Percentiles rank a stretch among this genome's conserved stretches.
phyloP scores from a whole-genome alignment of 2,113 vertebrate species.

The Tylochromis polylepis region DNA sequence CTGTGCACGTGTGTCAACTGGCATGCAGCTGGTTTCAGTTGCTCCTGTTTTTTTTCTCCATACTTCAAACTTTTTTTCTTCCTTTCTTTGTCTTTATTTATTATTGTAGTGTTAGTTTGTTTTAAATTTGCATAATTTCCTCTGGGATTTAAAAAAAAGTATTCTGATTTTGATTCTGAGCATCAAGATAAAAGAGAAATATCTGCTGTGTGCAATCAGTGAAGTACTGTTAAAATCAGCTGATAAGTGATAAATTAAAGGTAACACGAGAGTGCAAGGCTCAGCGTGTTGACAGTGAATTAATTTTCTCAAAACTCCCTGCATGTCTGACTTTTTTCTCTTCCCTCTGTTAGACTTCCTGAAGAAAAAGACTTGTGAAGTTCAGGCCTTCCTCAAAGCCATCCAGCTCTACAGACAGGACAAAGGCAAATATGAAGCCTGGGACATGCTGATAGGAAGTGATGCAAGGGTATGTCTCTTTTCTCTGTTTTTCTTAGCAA shows the following conservation, averaged over 20 bases:
- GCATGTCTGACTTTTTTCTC: background rate
- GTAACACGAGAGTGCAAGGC: background rate
- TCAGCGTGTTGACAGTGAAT: background rate
- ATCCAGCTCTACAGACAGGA: slow-evolving; percentile 86
- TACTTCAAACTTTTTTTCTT: no score
- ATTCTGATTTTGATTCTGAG: no score
- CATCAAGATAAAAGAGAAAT: background rate
- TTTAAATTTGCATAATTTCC: no score
- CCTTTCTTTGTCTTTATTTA: no score
- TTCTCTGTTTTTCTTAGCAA: background rate
- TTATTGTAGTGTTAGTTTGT: no score
- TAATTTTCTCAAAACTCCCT: background rate
- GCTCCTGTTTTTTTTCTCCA: no score
- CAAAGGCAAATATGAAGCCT: slow-evolving; percentile 78
- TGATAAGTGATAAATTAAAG: background rate
- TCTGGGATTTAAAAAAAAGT: no score
- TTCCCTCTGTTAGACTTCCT: slow-evolving; percentile 75
- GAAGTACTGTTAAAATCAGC: background rate
- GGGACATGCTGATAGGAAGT: slow-evolving; percentile 84
- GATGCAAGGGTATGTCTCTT: slow-evolving; percentile 78
- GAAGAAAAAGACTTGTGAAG: slow-evolving; percentile 82
- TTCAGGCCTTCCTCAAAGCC: slow-evolving; percentile 83
- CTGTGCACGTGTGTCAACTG: no score
- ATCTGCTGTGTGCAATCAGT: background rate
- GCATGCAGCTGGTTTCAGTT: no score